These are phyloP conservation scores for Beroe ovata DNA, from an alignment of 37 sponge, comb jelly and placozoan genomes.

Conservation along the genomic window DNA sequence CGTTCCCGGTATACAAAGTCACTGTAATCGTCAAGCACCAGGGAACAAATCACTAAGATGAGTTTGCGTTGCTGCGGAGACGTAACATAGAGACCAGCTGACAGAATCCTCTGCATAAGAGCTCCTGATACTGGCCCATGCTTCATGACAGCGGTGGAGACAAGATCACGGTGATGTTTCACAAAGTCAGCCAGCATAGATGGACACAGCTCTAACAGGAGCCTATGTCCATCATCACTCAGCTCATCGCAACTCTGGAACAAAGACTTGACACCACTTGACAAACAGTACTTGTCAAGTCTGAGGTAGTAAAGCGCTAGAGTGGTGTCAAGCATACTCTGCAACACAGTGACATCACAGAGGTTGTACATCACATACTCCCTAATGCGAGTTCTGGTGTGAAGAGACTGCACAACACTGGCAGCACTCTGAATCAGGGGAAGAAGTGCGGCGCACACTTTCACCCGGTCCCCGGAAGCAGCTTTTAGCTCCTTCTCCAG, in stretches of 20 bases:
- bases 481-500: slow-evolving; percentile 6
- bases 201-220: neutral
- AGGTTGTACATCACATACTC: neutral
- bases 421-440: neutral
- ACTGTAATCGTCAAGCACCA: neutral
- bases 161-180: neutral
- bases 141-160: too few relatives aligned
- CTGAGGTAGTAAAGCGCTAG: neutral
- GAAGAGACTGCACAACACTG: neutral
- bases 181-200: neutral
- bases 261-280: neutral
- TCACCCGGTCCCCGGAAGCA: neutral
- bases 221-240: neutral
- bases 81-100: too few relatives aligned
- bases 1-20: too few relatives aligned
- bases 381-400: neutral
- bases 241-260: neutral
- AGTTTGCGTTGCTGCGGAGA: too few relatives aligned
- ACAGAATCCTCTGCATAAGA: too few relatives aligned
- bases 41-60: neutral
- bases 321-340: neutral
- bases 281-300: slow-evolving; percentile 1
- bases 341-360: neutral
- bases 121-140: too few relatives aligned
- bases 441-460: neutral